Evolutionary conservation across 2,113 vertebrate genomes (phyloP).

Genomic region (Erpornis zantholeuca): DNA sequence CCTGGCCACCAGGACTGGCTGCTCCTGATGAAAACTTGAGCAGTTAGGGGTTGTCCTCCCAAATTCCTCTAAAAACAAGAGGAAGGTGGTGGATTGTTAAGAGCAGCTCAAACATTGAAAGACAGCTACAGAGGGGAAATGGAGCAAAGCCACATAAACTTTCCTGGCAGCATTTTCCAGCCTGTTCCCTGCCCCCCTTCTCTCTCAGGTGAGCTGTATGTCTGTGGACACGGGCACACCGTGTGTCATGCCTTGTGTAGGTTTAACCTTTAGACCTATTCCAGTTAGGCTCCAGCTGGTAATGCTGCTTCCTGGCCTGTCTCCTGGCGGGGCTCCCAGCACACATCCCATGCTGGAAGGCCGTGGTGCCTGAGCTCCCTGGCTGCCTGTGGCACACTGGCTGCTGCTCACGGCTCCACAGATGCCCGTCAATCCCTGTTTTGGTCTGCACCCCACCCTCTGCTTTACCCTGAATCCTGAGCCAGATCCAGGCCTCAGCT

Average conservation of each 20-base stretch:
- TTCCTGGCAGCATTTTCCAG: background rate
- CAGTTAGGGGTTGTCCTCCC: background rate
- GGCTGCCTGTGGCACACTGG: background rate
- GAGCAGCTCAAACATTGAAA: background rate
- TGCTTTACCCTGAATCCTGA: background rate
- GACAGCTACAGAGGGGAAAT: background rate
- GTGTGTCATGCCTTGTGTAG: background rate
- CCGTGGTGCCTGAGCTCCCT: accelerated
- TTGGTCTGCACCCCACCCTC: accelerated
- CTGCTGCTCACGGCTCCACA: accelerated
- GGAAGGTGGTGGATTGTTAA: background rate
- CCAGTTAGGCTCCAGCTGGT: background rate
- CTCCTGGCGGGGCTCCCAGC: accelerated
- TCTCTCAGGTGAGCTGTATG: background rate
- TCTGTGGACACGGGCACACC: background rate
- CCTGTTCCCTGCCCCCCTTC: background rate
- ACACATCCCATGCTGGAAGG: background rate
- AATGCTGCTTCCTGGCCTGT: background rate
- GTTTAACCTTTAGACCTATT: conserved; percentile 29
- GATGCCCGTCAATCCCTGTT: background rate
- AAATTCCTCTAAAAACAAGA: background rate
- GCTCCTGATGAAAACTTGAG: background rate
- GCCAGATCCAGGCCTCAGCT: background rate
- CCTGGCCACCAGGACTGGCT: background rate
- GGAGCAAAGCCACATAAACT: background rate